Conservation (phyloP, 1,140 invertebrate species). For the Matsumurasca onukii region DNA sequence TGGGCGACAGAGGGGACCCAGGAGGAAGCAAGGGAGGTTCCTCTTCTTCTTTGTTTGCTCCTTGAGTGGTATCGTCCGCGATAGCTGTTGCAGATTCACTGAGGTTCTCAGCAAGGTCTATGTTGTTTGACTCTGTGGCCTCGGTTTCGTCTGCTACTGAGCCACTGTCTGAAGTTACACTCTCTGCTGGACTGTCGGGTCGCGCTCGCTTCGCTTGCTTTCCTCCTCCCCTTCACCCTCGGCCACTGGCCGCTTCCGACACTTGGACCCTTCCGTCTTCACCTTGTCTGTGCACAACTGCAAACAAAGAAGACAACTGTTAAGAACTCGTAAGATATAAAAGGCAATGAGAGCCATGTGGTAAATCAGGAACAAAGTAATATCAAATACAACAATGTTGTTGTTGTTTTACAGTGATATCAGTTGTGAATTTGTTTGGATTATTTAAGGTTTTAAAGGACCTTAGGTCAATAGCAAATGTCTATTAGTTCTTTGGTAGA, state of each 20-base stretch:
- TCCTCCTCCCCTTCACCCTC: slow-evolving; percentile 64
- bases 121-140: slow-evolving; percentile 36
- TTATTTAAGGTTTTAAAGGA: too few species aligned
- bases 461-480: too few species aligned
- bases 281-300: slow-evolving; percentile 31
- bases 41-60: slow-evolving; percentile 23
- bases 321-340: background rate
- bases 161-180: slow-evolving; percentile 72
- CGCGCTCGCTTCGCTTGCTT: slow-evolving; percentile 72
- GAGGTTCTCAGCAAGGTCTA: slow-evolving; percentile 27
- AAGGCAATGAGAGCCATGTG: too few species aligned
- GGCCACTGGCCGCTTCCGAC: slow-evolving; percentile 66
- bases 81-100: slow-evolving; percentile 19
- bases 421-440: too few species aligned
- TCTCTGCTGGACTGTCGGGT: slow-evolving; percentile 73
- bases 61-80: slow-evolving; percentile 14
- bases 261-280: slow-evolving; percentile 61
- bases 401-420: too few species aligned
- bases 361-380: too few species aligned
- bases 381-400: too few species aligned
- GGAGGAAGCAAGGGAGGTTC: slow-evolving; percentile 36
- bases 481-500: too few species aligned
- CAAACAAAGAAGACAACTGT: slow-evolving; percentile 17
- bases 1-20: slow-evolving; percentile 30
- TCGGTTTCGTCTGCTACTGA: slow-evolving; percentile 70